Evolutionary conservation across 1,140 invertebrate genomes (phyloP).

Genomic region (Hestina assimilis): DNA sequence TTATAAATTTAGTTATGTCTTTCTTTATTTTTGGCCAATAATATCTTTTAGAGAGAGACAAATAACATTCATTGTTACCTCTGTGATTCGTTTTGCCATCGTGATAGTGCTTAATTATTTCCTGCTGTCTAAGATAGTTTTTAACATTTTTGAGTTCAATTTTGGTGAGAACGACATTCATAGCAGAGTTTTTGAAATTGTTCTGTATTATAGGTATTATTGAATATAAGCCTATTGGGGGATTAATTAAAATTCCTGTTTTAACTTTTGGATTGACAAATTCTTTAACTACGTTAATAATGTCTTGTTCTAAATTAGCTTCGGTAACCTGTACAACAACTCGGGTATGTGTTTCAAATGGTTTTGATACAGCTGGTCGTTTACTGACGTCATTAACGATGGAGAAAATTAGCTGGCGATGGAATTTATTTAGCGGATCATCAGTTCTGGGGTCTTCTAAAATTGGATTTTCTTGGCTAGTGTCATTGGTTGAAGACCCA

Average conservation of each 20-base stretch:
- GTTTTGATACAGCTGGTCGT: background rate
- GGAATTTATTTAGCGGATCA: background rate
- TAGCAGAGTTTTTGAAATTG: background rate
- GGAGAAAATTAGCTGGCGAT: background rate
- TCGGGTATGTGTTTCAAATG: background rate
- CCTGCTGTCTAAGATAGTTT: background rate
- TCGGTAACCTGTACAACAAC: constrained; percentile 17
- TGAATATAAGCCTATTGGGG: constrained; percentile 17
- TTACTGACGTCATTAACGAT: background rate
- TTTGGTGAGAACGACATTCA: background rate
- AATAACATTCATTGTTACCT: constrained; percentile 13
- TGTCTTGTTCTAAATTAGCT: constrained; percentile 22
- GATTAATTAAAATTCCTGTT: constrained; percentile 19
- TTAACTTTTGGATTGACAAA: constrained; percentile 25
- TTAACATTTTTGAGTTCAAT: background rate
- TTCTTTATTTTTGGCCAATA: constrained; percentile 27
- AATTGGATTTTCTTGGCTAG: background rate
- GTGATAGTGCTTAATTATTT: background rate
- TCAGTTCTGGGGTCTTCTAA: background rate
- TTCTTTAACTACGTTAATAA: constrained; percentile 24
- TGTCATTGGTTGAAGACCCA: background rate
- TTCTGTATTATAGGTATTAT: constrained; percentile 21
- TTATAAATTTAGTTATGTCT: constrained; percentile 11
- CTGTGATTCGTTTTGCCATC: constrained; percentile 1
- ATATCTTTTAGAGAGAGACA: constrained; percentile 4